Evolutionary conservation across 2,113 vertebrate species (phyloP), one percentile per base, ranked within the genome.

Genomic region (Pseudopodoces humilis): DNA sequence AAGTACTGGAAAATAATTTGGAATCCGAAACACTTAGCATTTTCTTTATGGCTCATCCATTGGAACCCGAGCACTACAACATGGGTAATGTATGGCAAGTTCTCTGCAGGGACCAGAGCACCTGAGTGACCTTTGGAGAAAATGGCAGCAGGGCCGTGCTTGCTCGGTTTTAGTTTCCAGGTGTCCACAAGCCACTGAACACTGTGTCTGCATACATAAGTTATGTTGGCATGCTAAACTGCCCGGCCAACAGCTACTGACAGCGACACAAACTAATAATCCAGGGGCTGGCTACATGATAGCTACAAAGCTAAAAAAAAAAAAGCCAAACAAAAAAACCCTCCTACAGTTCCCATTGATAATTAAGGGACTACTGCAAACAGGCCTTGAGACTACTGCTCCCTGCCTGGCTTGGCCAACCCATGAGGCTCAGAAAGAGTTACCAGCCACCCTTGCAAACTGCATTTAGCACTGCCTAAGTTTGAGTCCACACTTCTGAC

Each of bases 51-150:
- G 25, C 30, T 89, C 0, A 0, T 20, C 62, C 55, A 17, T 23
- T 76, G 70, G 37, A 80, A 37, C 24, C 33, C 75, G 80, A 30
- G 7, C 22, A 9, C 21, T 8, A 18, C 27, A 5, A 24, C 18
- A 5, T 1, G 1, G 1, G 0, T 5, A 10, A n/a, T 0, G 5
- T 9, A 83, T 7, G 47, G 67, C 35, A 44, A 75, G 16, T 46
- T n/a, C 60, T 83, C 52, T 58, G 56, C 68, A 35, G 76, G 60
- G 69, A 67, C 33, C 28, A 7, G 37, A 68, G 82, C 55, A 67
- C n/a, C 15, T 5, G 0, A 49, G 55, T 59, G 82, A 88, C 47
- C 76, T 63, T 65, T 1, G 20, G 11, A 83, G 37, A 81, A 77
- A 35, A 53, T 0, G 0, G 39, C n/a, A 86, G 76, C 53, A 31